A percentile compares a stretch with the other conserved stretches of the same genome.
Evolutionary conservation across 92 coral and sea anemone genomes (phyloP).

Genomic region (Heteractis magnifica): DNA sequence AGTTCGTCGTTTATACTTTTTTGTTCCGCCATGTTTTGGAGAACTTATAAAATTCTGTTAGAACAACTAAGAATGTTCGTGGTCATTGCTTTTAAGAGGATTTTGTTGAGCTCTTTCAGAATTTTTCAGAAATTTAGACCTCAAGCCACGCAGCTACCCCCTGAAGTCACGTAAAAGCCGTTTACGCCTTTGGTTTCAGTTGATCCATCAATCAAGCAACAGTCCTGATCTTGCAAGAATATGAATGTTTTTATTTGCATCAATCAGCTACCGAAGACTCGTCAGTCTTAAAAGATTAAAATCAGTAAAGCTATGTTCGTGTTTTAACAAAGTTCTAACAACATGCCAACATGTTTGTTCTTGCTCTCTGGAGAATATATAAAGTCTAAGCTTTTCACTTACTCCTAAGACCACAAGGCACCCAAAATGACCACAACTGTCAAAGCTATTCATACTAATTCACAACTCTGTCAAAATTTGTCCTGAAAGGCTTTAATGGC

Average conservation of each 20-base stretch:
- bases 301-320: neutral
- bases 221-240: neutral
- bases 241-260: neutral
- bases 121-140: slow-evolving; percentile 15
- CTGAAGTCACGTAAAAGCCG: neutral
- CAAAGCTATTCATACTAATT: slow-evolving; percentile 14
- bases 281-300: neutral
- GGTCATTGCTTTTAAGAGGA: slow-evolving; percentile 16
- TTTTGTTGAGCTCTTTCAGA: slow-evolving; percentile 12
- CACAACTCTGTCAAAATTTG: slow-evolving; percentile 14
- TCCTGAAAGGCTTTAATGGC: slow-evolving; percentile 27
- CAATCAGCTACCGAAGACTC: neutral
- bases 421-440: slow-evolving; percentile 3
- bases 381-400: neutral
- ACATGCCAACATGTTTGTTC: neutral
- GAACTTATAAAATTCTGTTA: neutral
- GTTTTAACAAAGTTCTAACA: neutral
- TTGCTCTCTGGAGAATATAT: neutral
- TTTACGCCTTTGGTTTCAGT: neutral
- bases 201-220: neutral
- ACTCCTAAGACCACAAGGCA: neutral
- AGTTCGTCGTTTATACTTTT: neutral
- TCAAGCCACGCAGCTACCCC: slow-evolving; percentile 2
- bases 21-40: neutral
- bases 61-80: slow-evolving; percentile 1